These are phyloP conservation scores for Mus spicilegus DNA, from an alignment of 2,113 vertebrate species.

Conservation along the genomic window DNA sequence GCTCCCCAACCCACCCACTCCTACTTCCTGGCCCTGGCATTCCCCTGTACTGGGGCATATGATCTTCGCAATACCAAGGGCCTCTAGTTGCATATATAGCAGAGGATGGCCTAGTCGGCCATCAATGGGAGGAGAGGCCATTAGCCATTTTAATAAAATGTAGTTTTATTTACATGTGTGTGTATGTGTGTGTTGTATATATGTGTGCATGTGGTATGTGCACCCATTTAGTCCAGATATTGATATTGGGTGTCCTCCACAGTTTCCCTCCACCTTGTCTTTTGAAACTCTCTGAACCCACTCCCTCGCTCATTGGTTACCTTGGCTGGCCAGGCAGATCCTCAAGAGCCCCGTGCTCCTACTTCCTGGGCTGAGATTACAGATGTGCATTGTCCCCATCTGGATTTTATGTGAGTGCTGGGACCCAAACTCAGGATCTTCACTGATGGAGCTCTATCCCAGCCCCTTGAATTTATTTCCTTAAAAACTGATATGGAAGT, in stretches of 20 bases:
- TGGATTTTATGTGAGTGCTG: neutral
- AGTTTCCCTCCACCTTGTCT: neutral
- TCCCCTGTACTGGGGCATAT: no score
- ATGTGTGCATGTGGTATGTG: neutral
- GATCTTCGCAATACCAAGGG: no score
- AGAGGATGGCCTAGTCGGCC: no score
- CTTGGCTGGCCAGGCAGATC: neutral
- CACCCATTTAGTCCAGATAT: neutral
- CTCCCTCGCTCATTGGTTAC: neutral
- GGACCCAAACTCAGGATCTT: neutral
- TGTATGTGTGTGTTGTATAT: neutral
- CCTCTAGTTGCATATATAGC: no score
- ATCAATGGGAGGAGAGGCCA: neutral
- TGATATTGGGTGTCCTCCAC: neutral
- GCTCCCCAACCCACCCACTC: no score
- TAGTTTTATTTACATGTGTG: neutral
- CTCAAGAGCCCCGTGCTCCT: neutral
- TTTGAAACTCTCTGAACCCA: neutral
- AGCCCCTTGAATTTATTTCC: neutral
- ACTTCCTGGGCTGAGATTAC: neutral
- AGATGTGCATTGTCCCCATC: neutral
- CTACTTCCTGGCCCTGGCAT: no score
- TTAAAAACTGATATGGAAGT: neutral
- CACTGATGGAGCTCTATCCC: neutral
- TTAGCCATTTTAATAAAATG: neutral